Base-by-base conservation (phyloP, 2,888 invertebrate genomes). In the Apeira syringaria region DNA sequence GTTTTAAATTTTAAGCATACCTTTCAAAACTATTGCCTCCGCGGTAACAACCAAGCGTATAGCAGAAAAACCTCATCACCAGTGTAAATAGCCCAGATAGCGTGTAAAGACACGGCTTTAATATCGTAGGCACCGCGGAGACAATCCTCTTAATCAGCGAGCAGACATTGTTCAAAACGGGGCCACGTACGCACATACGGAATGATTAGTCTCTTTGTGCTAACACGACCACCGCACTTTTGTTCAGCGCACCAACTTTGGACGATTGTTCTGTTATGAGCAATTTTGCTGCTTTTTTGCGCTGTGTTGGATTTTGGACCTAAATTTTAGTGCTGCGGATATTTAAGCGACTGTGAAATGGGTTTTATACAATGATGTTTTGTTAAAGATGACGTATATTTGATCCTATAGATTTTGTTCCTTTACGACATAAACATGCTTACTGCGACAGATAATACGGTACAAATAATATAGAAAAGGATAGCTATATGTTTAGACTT, bases 121-220 rank as follows among this genome's bases (percentile, higher is more conserved):
- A 87, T 87, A 87, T 82, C 78, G 72, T 79, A 84, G 82, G 74
- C 82, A 75, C 74, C 73, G 67, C 69, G 82, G 85, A 87, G 88
- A 89, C 88, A 89, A 89, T 89, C 86, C 88, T 86, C 88, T 89
- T 89, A 88, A 89, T 89, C 88, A 89, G 72, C 59, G 68, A 58
- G 62, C 80, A 84, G 85, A 88, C 88, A 88, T 80, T 88, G 86
- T 83, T 72, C 68, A 77, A 78, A 89, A 89, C 74, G 79, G 73
- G 88, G 88, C 85, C 88, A 88, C 82, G 80, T 81, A 85, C 78
- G 78, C 77, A 80, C 75, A 72, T 69, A 70, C 74, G 71, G 76
- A 68, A 73, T 86, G 87, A 88, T 89, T 88, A 81, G 79, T 65
- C 67, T 73, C 76, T 79, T 78, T 78, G 78, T 77, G 56, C 38